Evolutionary conservation across 2,797 vertebrate species (phyloP).

Genomic region (Pyrocephalus nanus): DNA sequence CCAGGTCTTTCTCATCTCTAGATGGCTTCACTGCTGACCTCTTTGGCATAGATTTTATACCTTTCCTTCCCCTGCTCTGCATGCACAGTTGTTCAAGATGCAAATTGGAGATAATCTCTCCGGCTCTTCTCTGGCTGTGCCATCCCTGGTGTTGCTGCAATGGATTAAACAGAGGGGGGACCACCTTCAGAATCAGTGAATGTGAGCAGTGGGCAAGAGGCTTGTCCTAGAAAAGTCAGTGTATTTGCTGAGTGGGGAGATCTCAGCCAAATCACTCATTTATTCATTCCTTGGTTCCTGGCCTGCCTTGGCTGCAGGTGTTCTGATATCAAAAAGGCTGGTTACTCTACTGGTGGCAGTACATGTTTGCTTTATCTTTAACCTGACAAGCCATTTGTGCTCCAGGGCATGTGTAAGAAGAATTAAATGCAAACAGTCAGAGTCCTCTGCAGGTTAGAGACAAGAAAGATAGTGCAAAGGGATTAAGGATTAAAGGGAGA

Average conservation of each 20-base stretch:
- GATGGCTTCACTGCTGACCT: not conserved
- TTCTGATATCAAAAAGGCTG: conserved; percentile 20
- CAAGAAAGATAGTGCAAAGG: conserved; percentile 68
- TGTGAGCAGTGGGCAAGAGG: not conserved
- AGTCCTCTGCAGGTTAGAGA: conserved; percentile 71
- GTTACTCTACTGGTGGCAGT: conserved; percentile 57
- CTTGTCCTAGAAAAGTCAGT: not conserved
- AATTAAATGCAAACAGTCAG: conserved; percentile 73
- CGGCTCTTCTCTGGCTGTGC: not conserved
- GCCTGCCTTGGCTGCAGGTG: conserved; percentile 40
- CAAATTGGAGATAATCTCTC: not conserved
- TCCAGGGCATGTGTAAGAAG: conserved; percentile 69
- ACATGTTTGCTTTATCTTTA: conserved; percentile 69
- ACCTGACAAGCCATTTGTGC: conserved; percentile 72
- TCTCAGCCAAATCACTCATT: not conserved
- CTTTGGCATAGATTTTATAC: not conserved
- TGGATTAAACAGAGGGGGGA: not conserved
- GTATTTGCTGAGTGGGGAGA: not conserved
- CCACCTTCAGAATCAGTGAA: not conserved
- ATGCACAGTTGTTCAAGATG: not conserved
- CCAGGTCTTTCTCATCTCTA: not conserved
- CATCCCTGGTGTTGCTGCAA: not conserved
- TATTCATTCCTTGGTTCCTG: not conserved
- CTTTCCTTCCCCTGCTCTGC: not conserved
- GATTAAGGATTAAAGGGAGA: conserved; percentile 73